Evolutionary conservation across 2,888 invertebrate species (phyloP).

Genomic region (Mesochorus sp.): DNA sequence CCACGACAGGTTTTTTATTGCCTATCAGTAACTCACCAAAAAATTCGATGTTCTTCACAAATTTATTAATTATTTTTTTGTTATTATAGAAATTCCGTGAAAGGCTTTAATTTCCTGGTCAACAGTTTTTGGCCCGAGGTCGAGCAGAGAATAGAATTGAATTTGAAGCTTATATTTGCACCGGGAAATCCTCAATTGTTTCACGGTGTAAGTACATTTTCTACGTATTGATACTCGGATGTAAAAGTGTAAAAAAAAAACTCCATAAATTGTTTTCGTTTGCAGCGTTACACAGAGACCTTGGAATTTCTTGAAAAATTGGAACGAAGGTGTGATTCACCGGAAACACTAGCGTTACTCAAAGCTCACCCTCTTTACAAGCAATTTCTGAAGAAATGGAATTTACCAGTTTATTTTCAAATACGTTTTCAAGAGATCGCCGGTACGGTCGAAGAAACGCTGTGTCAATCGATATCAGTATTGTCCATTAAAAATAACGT

Average conservation of each 20-base stretch:
- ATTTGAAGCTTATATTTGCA: constrained; percentile 92
- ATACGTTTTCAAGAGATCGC: constrained; percentile 97
- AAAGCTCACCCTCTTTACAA: constrained; percentile 88
- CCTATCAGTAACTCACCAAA: no score
- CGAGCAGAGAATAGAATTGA: constrained; percentile 90
- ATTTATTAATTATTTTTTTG: constrained; percentile 32
- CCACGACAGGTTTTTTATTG: constrained; percentile 72
- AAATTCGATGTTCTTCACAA: background rate
- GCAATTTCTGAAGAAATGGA: constrained; percentile 93
- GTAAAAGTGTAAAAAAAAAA: no score
- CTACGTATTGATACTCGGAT: no score
- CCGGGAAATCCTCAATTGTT: constrained; percentile 96
- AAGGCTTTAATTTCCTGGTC: constrained; percentile 90
- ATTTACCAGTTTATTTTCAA: constrained; percentile 98
- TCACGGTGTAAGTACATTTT: constrained; percentile 86
- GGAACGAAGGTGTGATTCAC: constrained; percentile 86
- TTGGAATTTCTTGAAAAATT: constrained; percentile 89
- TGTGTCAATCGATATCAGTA: constrained; percentile 73
- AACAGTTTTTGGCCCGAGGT: constrained; percentile 95
- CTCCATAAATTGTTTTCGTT: no score
- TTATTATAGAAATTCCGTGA: constrained; percentile 80
- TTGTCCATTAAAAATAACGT: constrained; percentile 70
- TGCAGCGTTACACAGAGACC: constrained; percentile 89
- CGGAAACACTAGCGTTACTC: constrained; percentile 85
- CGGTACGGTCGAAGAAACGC: constrained; percentile 82